These are phyloP conservation scores for Pollenia angustigena DNA, from an alignment of 2,888 invertebrate genomes.

Conservation along the genomic window DNA sequence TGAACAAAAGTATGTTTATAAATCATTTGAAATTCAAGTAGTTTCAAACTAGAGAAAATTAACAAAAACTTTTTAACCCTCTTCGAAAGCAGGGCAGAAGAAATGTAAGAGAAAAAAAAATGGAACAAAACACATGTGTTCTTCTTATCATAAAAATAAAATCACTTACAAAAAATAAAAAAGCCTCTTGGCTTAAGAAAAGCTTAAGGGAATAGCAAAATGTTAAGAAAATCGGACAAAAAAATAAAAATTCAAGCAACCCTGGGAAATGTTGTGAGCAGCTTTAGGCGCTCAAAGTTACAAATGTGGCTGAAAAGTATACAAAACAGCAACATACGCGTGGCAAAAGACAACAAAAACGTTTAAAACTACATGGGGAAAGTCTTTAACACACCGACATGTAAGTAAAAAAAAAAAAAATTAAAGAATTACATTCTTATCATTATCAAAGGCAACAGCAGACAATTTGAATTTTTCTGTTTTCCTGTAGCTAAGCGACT, in stretches of 20 bases:
- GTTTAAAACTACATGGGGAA: conserved; percentile 30
- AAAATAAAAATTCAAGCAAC: conserved; percentile 38
- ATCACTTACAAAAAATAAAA: conserved; percentile 39
- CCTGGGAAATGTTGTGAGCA: conserved; percentile 16
- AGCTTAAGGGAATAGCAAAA: conserved; percentile 55
- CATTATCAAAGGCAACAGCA: conserved; percentile 63
- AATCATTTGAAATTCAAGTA: conserved; percentile 5
- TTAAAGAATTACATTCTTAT: conserved; percentile 61
- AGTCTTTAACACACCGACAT: conserved; percentile 6
- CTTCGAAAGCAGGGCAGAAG: conserved; percentile 9
- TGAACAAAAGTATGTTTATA: neutral
- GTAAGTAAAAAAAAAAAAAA: conserved; percentile 20
- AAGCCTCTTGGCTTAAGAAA: conserved; percentile 47
- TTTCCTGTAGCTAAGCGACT: neutral
- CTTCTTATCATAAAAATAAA: conserved; percentile 58
- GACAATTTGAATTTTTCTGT: conserved; percentile 64
- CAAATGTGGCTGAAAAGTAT: conserved; percentile 43
- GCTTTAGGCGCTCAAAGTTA: conserved; percentile 17
- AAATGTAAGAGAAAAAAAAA: neutral
- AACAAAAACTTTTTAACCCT: conserved; percentile 32
- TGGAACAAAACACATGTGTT: conserved; percentile 49
- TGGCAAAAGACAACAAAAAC: conserved; percentile 36
- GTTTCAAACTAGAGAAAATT: conserved; percentile 4
- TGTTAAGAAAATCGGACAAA: conserved; percentile 43
- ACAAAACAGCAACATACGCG: conserved; percentile 38